Conservation (phyloP, 2,797 vertebrate genomes). For the Myotis vivesi region DNA sequence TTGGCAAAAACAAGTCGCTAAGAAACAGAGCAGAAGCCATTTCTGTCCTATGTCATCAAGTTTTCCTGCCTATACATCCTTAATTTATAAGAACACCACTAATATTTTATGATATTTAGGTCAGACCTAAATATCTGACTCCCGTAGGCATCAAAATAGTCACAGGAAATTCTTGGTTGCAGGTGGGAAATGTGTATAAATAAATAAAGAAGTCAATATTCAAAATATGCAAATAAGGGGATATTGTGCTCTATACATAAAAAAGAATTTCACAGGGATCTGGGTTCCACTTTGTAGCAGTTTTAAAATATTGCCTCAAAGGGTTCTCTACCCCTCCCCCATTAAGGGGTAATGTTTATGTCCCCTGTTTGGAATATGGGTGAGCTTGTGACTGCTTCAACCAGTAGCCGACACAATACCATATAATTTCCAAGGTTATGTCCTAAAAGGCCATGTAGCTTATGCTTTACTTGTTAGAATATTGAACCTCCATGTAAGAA, state of each 20-base stretch:
- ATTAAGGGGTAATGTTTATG: neutral
- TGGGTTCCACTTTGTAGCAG: neutral
- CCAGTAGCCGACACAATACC: neutral
- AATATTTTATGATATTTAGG: conserved; percentile 50
- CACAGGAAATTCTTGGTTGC: conserved; percentile 4
- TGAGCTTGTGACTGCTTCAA: neutral
- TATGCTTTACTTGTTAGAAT: conserved; percentile 2
- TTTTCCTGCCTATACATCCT: conserved; percentile 13
- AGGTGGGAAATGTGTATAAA: neutral
- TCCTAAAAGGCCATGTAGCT: neutral
- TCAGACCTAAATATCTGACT: no score
- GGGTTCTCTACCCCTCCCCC: neutral
- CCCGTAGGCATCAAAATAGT: conserved; percentile 37
- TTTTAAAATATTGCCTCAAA: conserved; percentile 29
- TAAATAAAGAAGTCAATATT: conserved; percentile 38
- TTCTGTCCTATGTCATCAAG: neutral
- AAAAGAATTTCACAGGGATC: neutral
- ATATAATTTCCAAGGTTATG: neutral
- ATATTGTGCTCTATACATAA: neutral
- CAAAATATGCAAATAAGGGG: conserved; percentile 18
- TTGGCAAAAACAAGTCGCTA: conserved; percentile 12
- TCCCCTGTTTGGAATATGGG: neutral
- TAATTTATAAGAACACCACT: conserved; percentile 37
- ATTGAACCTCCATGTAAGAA: neutral
- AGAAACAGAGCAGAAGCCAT: conserved; percentile 43